Evolutionary conservation across 1,140 invertebrate genomes (phyloP).

Genomic region (Calliphora vicina): DNA sequence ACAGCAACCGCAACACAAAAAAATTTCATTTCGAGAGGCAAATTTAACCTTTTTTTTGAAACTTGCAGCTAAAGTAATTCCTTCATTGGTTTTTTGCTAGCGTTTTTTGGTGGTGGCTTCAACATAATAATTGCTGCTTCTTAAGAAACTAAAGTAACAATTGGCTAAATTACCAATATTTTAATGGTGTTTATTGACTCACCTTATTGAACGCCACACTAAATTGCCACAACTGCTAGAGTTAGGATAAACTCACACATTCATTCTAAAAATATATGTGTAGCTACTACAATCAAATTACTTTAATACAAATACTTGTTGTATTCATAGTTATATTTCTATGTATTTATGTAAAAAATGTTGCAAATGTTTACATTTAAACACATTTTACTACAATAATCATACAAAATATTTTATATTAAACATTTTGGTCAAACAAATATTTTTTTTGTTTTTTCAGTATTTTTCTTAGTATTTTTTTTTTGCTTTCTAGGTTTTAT

Average conservation of each 20-base stretch:
- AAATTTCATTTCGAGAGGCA: background rate
- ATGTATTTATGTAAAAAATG: background rate
- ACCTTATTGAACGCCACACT: slow-evolving; percentile 30
- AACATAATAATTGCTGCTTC: background rate
- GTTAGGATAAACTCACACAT: background rate
- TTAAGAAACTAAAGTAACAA: slow-evolving; percentile 26
- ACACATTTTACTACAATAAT: background rate
- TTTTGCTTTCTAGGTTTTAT: background rate
- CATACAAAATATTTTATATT: slow-evolving; percentile 9
- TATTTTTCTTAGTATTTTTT: background rate
- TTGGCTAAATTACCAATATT: slow-evolving; percentile 32
- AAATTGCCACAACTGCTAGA: background rate
- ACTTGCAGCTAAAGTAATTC: background rate
- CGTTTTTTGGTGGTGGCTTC: background rate
- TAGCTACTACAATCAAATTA: background rate
- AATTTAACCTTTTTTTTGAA: slow-evolving; percentile 18
- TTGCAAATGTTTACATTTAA: background rate
- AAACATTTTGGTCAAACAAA: slow-evolving; percentile 29
- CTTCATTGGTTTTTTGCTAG: background rate
- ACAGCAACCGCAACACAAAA: no score
- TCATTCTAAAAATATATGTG: background rate
- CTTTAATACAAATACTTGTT: background rate
- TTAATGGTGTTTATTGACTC: slow-evolving; percentile 37
- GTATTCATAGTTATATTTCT: background rate
- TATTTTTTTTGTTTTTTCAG: background rate